Evolutionary conservation across 2,797 vertebrate genomes (phyloP).

Genomic region (Amblyraja radiata): DNA sequence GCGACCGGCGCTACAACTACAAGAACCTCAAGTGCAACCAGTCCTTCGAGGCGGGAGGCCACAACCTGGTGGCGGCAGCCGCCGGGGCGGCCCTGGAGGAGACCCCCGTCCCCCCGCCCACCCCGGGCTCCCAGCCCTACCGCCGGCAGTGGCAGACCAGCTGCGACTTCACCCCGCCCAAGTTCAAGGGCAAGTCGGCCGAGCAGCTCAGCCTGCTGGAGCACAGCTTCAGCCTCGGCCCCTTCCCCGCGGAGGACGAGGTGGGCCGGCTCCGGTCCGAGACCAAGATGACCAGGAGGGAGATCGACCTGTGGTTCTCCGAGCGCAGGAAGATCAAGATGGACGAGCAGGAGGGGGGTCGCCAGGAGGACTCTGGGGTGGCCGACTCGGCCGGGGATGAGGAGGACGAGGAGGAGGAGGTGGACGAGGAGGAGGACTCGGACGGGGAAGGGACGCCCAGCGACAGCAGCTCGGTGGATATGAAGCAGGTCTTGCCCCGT

Average conservation of each 20-base stretch:
- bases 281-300: conserved; percentile 94
- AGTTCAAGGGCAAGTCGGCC: conserved; percentile 88
- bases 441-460: conserved; percentile 56
- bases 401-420: conserved; percentile 49
- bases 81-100: conserved; percentile 57
- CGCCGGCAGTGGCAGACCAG: conserved; percentile 48
- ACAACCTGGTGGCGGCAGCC: conserved; percentile 36
- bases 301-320: conserved; percentile 92
- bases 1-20: conserved; percentile 88
- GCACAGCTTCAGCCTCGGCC: conserved; percentile 76
- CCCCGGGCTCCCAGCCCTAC: conserved; percentile 49
- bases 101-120: conserved; percentile 45
- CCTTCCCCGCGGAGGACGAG: conserved; percentile 76
- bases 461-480: conserved; percentile 58
- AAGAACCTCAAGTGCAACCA: conserved; percentile 70
- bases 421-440: conserved; percentile 46
- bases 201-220: conserved; percentile 88
- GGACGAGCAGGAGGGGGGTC: neutral
- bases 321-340: conserved; percentile 67
- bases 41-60: conserved; percentile 44
- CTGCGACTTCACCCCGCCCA: conserved; percentile 82
- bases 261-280: conserved; percentile 81
- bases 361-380: conserved; percentile 48
- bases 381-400: conserved; percentile 57
- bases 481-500: conserved; percentile 27